A percentile compares a stretch with the other conserved stretches of the same genome.
Evolutionary conservation across 2,797 vertebrate species (phyloP).

Genomic region (Cirrhinus molitorella): DNA sequence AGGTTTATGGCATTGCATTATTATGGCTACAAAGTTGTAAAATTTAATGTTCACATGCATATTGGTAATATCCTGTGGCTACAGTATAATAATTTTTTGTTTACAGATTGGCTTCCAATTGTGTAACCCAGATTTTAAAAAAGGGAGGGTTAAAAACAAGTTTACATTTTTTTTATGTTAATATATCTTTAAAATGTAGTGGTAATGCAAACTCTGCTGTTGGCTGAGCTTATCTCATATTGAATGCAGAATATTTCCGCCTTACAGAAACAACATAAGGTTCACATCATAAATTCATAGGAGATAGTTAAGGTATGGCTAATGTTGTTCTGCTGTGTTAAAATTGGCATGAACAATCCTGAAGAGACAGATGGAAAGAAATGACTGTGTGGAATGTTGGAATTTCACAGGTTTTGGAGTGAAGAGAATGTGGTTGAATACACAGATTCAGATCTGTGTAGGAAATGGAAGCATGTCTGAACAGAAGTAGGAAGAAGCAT

Average conservation of each 20-base stretch:
- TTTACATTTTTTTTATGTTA: background rate
- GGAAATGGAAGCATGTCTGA: slow-evolving; percentile 78
- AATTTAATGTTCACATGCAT: background rate
- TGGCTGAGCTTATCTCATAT: background rate
- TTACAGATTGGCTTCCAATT: background rate
- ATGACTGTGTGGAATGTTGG: slow-evolving; percentile 73
- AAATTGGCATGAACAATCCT: slow-evolving; percentile 44
- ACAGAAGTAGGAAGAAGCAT: slow-evolving; percentile 72
- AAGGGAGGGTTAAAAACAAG: background rate
- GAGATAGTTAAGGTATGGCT: background rate
- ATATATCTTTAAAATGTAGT: background rate
- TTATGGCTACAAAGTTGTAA: background rate
- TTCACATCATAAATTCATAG: background rate
- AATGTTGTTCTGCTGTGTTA: background rate
- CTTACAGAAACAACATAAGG: background rate
- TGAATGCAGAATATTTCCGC: background rate
- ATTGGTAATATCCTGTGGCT: background rate
- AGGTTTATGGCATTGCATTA: background rate
- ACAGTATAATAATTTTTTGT: background rate
- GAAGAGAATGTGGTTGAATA: slow-evolving; percentile 69
- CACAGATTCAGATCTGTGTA: slow-evolving; percentile 70
- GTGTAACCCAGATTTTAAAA: background rate
- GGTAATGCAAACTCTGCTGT: background rate
- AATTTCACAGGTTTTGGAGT: slow-evolving; percentile 66
- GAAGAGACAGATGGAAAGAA: slow-evolving; percentile 60